A percentile compares a stretch with the other conserved stretches of the same genome.
Evolutionary conservation across 1,140 invertebrate genomes (phyloP).

Genomic region (Vanessa atalanta): DNA sequence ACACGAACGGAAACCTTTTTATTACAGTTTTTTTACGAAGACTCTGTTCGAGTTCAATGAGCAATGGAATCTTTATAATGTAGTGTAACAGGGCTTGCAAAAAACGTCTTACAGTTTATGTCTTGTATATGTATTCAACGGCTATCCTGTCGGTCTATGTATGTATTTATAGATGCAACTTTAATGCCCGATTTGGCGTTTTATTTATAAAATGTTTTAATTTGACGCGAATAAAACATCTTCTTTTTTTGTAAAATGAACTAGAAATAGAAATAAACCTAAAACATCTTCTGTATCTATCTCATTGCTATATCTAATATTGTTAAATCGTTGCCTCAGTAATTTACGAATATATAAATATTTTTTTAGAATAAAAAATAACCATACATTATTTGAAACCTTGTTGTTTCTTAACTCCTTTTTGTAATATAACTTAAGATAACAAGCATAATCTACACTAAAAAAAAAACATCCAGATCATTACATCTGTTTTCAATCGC

Average conservation of each 20-base stretch:
- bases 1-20: slow-evolving; percentile 47
- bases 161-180: slow-evolving; percentile 3
- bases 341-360: too few relatives aligned
- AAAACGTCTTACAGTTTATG: slow-evolving; percentile 26
- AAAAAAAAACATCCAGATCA: too few relatives aligned
- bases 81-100: slow-evolving; percentile 29
- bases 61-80: slow-evolving; percentile 37
- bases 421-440: too few relatives aligned
- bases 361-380: too few relatives aligned
- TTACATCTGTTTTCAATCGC: too few relatives aligned
- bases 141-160: slow-evolving; percentile 3
- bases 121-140: slow-evolving; percentile 23
- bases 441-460: too few relatives aligned
- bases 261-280: not conserved
- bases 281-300: not conserved
- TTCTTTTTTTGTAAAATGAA: not conserved
- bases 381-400: too few relatives aligned
- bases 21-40: slow-evolving; percentile 38
- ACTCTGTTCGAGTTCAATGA: slow-evolving; percentile 40
- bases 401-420: too few relatives aligned
- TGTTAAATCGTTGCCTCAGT: too few relatives aligned
- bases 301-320: not conserved
- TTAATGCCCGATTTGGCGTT: slow-evolving; percentile 2
- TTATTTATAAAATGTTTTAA: not conserved
- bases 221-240: not conserved